phyloP scores from a whole-genome alignment of 2,113 vertebrate species.

The Dicerorhinus sumatrensis region DNA sequence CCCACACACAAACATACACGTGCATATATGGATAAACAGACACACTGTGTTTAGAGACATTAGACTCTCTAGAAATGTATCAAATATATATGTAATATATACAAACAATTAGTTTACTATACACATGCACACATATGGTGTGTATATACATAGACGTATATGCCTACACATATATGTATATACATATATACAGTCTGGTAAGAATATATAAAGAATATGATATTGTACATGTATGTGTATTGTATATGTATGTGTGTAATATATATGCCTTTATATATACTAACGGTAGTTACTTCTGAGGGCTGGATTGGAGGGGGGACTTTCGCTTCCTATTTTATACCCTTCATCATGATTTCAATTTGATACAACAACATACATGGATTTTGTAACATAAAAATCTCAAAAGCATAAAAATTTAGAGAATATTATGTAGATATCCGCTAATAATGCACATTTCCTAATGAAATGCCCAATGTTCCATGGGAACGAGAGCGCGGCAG shows the following conservation, averaged over 20 bases:
- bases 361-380: not conserved
- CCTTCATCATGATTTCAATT: not conserved
- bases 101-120: not conserved
- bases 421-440: not conserved
- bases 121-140: not conserved
- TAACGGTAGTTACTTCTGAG: not conserved
- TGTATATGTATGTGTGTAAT: not conserved
- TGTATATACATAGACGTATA: too few relatives aligned
- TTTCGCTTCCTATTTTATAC: not conserved
- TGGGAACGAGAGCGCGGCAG: not conserved
- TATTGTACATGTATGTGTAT: not conserved
- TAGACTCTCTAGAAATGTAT: not conserved
- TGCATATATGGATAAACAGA: not conserved
- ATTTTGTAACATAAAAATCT: slow-evolving; percentile 37
- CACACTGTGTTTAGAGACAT: not conserved
- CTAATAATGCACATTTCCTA: not conserved
- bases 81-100: not conserved
- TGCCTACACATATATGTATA: not conserved
- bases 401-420: not conserved
- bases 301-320: not conserved
- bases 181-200: not conserved
- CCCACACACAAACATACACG: not conserved
- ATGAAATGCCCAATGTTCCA: not conserved
- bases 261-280: too few relatives aligned
- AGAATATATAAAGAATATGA: not conserved